A percentile compares a stretch with the other conserved stretches of the same genome.
Conservation (phyloP, 1,140 invertebrate genomes). For the Oedothorax gibbosus region DNA sequence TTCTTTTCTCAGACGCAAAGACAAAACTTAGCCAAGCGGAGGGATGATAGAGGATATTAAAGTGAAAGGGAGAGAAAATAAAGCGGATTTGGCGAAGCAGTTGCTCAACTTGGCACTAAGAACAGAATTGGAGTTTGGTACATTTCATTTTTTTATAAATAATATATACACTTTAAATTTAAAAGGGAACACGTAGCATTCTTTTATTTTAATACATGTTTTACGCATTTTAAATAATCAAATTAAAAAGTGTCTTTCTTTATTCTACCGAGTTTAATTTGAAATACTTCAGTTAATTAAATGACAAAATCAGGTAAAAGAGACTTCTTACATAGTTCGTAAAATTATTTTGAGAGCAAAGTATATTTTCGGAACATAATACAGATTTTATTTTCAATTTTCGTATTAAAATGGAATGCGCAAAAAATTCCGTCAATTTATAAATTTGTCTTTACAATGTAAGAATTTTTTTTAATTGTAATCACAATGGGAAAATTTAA, state of each 20-base stretch:
- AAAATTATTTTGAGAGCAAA: too few relatives aligned
- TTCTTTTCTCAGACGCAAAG: slow-evolving; percentile 19
- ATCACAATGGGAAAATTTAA: too few relatives aligned
- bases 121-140: not conserved
- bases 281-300: not conserved
- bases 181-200: not conserved
- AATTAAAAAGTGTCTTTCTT: not conserved
- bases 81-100: slow-evolving; percentile 27
- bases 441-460: too few relatives aligned
- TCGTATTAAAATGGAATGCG: too few relatives aligned
- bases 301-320: not conserved
- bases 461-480: too few relatives aligned
- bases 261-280: not conserved
- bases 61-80: not conserved
- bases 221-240: not conserved
- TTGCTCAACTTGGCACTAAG: slow-evolving; percentile 18
- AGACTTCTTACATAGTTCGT: too few relatives aligned
- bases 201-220: not conserved
- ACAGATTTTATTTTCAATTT: too few relatives aligned
- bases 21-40: slow-evolving; percentile 48
- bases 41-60: slow-evolving; percentile 49
- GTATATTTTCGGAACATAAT: too few relatives aligned
- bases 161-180: not conserved
- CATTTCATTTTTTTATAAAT: not conserved
- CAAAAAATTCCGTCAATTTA: too few relatives aligned